Evolutionary conservation across 2,797 vertebrate genomes (phyloP).

Genomic region (Jordanella pulchra): DNA sequence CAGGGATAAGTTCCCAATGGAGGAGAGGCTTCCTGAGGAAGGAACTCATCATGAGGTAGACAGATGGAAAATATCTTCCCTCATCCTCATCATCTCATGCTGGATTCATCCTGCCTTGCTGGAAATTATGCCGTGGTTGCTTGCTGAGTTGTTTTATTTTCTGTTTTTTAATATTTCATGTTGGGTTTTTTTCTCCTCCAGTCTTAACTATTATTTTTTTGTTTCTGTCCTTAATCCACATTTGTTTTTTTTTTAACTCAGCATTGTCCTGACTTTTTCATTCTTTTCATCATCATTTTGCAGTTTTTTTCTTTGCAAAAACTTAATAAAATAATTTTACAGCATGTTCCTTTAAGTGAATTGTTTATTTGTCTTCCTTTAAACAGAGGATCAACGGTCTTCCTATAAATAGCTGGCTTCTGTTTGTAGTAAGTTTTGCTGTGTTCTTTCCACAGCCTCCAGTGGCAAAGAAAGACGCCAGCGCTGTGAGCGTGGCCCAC

Average conservation of each 20-base stretch:
- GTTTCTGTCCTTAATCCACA: slow-evolving; percentile 16
- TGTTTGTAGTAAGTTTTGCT: slow-evolving; percentile 20
- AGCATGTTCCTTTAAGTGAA: slow-evolving; percentile 11
- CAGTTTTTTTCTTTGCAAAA: slow-evolving; percentile 19
- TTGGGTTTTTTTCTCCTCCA: slow-evolving; percentile 16
- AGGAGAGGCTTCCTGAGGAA: slow-evolving; percentile 77
- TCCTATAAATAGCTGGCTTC: background rate
- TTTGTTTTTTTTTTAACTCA: background rate
- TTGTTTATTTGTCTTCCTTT: background rate
- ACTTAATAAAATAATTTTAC: slow-evolving; percentile 22
- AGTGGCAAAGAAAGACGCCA: slow-evolving; percentile 81
- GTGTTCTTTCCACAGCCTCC: slow-evolving; percentile 76
- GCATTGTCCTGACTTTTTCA: slow-evolving; percentile 23
- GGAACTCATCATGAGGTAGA: slow-evolving; percentile 74
- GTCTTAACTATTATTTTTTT: slow-evolving; percentile 4
- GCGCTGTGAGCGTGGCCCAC: slow-evolving; percentile 72
- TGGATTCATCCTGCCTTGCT: slow-evolving; percentile 50
- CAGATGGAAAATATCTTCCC: slow-evolving; percentile 31
- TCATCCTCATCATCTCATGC: slow-evolving; percentile 39
- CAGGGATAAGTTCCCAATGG: slow-evolving; percentile 83
- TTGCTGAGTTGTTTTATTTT: slow-evolving; percentile 11
- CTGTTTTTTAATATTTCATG: background rate
- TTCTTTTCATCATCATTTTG: slow-evolving; percentile 14
- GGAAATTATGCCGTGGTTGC: slow-evolving; percentile 30
- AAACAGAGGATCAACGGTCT: background rate